A percentile compares a stretch with the other conserved stretches of the same genome.
phyloP scores from a whole-genome alignment of 2,797 vertebrate genomes.

The Hippopotamyrus pictus region DNA sequence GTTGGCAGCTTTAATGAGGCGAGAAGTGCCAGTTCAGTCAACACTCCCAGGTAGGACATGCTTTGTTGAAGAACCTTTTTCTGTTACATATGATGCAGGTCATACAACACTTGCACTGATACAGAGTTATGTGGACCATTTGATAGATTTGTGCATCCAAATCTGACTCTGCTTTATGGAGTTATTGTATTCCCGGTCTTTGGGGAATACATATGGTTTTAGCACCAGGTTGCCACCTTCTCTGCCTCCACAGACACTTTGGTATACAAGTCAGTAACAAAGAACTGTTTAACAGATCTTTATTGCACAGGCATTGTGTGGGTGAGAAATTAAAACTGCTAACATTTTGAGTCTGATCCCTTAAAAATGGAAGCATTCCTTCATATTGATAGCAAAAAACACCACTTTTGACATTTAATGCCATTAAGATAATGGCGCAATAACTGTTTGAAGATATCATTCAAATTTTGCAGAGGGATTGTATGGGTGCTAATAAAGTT shows the following conservation, averaged over 20 bases:
- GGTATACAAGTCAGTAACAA: neutral
- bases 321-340: neutral
- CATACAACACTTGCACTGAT: neutral
- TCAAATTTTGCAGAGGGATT: neutral
- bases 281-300: neutral
- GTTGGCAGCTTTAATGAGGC: slow-evolving; percentile 48
- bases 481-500: neutral
- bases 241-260: neutral
- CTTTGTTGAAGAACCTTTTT: neutral
- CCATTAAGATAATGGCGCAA: neutral
- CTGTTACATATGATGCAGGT: neutral
- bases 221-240: neutral
- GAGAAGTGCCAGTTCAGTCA: slow-evolving; percentile 44
- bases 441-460: neutral
- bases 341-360: neutral
- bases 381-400: neutral
- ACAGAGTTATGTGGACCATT: neutral
- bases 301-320: neutral
- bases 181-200: neutral
- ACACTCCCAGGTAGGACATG: slow-evolving; percentile 68
- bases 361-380: neutral
- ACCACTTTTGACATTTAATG: neutral
- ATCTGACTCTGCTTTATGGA: neutral
- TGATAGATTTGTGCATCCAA: neutral
- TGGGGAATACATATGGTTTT: neutral